Percentiles rank a stretch among this genome's conserved stretches.
These are phyloP conservation scores for Lagodon rhomboides DNA, from an alignment of 2,797 vertebrate species.

Conservation along the genomic window DNA sequence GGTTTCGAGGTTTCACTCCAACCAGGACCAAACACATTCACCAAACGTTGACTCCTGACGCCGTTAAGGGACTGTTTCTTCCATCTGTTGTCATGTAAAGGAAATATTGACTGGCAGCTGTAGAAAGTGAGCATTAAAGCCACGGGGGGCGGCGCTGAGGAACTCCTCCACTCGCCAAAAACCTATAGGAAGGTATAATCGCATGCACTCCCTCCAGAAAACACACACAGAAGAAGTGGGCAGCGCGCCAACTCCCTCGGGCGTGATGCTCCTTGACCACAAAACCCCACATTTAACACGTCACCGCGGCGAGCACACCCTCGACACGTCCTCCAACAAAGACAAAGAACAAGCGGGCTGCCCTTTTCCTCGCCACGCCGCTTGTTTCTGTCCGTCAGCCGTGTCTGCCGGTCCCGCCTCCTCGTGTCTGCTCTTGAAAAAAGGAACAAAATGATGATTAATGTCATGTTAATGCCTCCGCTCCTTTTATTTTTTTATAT, in stretches of 20 bases:
- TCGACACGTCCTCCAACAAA: constrained; percentile 77
- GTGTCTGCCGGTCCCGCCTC: constrained; percentile 37
- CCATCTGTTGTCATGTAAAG: neutral
- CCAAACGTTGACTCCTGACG: neutral
- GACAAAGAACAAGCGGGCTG: constrained; percentile 54
- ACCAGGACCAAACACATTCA: neutral
- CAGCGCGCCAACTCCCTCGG: constrained; percentile 54
- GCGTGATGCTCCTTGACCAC: constrained; percentile 54
- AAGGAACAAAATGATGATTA: constrained; percentile 91
- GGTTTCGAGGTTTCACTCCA: neutral
- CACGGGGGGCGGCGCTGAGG: neutral
- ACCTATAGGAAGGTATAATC: constrained; percentile 8
- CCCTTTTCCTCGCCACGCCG: constrained; percentile 12
- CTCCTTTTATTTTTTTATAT: constrained; percentile 93
- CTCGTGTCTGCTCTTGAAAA: constrained; percentile 65
- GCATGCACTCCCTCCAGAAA: constrained; percentile 4
- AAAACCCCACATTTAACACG: constrained; percentile 65
- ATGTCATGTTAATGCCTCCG: constrained; percentile 92
- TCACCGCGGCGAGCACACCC: constrained; percentile 67
- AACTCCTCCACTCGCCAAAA: constrained; percentile 6
- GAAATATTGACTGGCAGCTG: neutral
- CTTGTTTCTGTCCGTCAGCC: constrained; percentile 35
- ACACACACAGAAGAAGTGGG: constrained; percentile 31
- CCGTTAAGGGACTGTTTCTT: neutral
- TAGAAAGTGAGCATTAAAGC: neutral